Evolutionary conservation across 2,113 vertebrate species (phyloP), one percentile per base, ranked within the genome.

Genomic region (Lanius ludovicianus): DNA sequence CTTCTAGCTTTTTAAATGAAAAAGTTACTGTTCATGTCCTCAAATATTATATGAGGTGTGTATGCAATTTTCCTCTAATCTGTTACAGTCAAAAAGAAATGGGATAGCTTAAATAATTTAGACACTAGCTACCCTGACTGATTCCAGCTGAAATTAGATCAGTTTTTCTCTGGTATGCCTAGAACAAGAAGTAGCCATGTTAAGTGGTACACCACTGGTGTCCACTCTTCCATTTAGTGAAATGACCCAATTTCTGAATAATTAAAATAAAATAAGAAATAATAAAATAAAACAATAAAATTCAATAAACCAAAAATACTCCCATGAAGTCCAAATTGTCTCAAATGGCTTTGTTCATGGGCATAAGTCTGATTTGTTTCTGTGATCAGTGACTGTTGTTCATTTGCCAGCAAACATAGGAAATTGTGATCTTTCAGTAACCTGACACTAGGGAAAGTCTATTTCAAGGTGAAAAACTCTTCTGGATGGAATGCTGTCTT

Each of bases 391-490:
- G 76, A 33, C 31, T 94, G 90, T 74, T 47, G 31, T 53, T 89
- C 55, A 15, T 13, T 63, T 90, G 63, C 23, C 73, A 91, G 69
- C 14, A 95, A 92, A 87, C 10, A 30, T 7, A 90, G 50, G 83
- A 96, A 89, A 96, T 42, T 35, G 25, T 50, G 67, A 86, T 94
- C 62, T 90, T 94, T 71, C 73, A 37, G 30, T 71, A 90, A 93
- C 24, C 41, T 42, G 57, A 88, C 57, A 44, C 35, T 6, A 49
- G 25, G n/a, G 35, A 83, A 96, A 92, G 44, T 63, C 62, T 84
- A 68, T 92, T 93, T 86, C 83, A 88, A 96, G 79, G 90, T 87
- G 81, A 83, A 90, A 79, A 85, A 41, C 82, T 94, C 41, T 89
- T 96, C 76, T 22, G 41, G 71, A 79, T 79, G 53, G 44, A 92